Base-by-base conservation (phyloP, 2,797 vertebrate genomes). In the Arnoldichthys spilopterus region DNA sequence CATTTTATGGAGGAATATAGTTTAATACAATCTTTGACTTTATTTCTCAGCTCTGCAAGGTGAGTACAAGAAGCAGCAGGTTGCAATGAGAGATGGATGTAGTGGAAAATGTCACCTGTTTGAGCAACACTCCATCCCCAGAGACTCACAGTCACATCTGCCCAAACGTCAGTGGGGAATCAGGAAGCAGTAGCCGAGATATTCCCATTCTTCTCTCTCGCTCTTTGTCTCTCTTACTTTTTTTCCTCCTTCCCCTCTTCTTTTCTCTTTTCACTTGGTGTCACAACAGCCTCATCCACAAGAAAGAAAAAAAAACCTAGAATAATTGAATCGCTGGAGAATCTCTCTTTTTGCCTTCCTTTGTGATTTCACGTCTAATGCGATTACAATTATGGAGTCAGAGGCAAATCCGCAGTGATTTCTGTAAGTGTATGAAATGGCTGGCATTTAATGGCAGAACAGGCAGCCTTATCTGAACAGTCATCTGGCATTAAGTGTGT, bases 21-120 rank as follows among this genome's bases (percentile, higher is more conserved):
- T 45, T 12, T 13, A 7, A 12, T 45, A 12, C 43, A 6, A 9
- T 58, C 11, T 58, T 58, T 58, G 22, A 4, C 15, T 16, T 18
- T 6, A 32, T 30, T 6, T 1, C 4, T 18, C 30, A 62, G 16
- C 6, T 30, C 30, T 62, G 18, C 15, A 32, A 34, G 28, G 68
- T 74, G 61, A 70, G 63, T 80, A 53, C 34, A 54, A 69, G 81
- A 81, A 69, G 67, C 81, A 73, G 75, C 74, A 73, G 66, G 68
- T 68, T 82, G 67, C 61, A 70, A 75, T 80, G 72, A 78, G 74
- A 81, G 69, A 73, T n/a, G 37, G 61, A 63, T 63, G 66, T 37
- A 73, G 69, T 71, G 72, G 58, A 84, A 83, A 84, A 85, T 79
- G 78, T 84, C 74, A 80, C 63, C 73, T 73, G 75, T 84, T 68